These are phyloP conservation scores for Callimorpha dominula DNA, from an alignment of 2,888 invertebrate species.

Conservation along the genomic window DNA sequence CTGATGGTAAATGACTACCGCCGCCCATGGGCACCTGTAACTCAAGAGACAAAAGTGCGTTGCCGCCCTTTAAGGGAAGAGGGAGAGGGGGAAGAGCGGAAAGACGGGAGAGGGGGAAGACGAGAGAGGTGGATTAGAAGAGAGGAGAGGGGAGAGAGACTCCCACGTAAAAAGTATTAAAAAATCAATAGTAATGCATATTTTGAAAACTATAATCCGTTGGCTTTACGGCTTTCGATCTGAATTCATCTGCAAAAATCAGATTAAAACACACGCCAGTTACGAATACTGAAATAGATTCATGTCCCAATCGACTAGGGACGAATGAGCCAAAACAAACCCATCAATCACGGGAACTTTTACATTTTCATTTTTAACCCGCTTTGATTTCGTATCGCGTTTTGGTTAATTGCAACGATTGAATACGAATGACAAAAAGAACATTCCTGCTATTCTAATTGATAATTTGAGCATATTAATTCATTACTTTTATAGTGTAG, in stretches of 20 bases:
- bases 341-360: conserved; percentile 60
- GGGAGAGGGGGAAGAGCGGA: too few relatives aligned
- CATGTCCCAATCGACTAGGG: conserved; percentile 55
- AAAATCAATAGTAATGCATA: too few relatives aligned
- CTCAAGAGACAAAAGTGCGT: too few relatives aligned
- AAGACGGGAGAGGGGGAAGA: too few relatives aligned
- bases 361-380: conserved; percentile 51
- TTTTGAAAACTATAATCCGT: conserved; percentile 37
- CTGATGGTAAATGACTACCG: too few relatives aligned
- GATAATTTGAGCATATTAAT: conserved; percentile 26
- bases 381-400: conserved; percentile 41
- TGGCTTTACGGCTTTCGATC: conserved; percentile 31
- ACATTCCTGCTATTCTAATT: conserved; percentile 30
- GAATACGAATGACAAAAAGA: conserved; percentile 32
- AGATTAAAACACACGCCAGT: conserved; percentile 57
- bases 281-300: conserved; percentile 62
- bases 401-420: conserved; percentile 44
- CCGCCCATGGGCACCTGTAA: too few relatives aligned
- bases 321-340: conserved; percentile 66
- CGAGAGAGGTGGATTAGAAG: too few relatives aligned
- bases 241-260: conserved; percentile 52
- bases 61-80: too few relatives aligned
- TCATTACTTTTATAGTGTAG: conserved; percentile 5
- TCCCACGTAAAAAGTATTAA: too few relatives aligned
- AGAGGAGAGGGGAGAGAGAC: too few relatives aligned